Evolutionary conservation across 2,113 vertebrate genomes (phyloP), one percentile per base, ranked within the genome.

Genomic region (Nothocercus julius): DNA sequence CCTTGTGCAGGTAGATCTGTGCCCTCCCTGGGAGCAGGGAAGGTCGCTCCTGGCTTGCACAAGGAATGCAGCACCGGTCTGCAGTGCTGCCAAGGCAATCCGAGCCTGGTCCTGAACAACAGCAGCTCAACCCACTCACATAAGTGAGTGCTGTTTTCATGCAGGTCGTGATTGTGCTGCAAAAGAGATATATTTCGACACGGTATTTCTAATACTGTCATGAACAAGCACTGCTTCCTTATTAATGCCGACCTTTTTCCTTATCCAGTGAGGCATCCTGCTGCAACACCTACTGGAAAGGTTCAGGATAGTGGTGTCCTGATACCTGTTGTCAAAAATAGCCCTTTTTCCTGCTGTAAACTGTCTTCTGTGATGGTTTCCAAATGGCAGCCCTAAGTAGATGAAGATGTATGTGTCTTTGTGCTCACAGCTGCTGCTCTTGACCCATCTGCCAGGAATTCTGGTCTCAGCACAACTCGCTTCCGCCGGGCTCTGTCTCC

Each of bases 381-480:
- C 66, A 42, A 93, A 70, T 82, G 88, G 92, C 88, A 96, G 25
- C 77, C 83, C 59, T 5, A 58, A 93, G 93, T 79, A 54, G 93
- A 85, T 85, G 68, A 84, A 95, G 93, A 90, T 66, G 58, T 40
- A 22, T 88, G 83, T 93, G 92, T 94, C 94, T 92, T 93, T 96
- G 74, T 76, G 93, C 93, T 38, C 90, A 20, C 94, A 96, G 93
- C 95, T 96, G 95, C 95, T 94, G 80, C 92, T 96, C 92, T 92
- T 96, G 95, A 96, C 96, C 96, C 92, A 94, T 97, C 94, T 97
- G 95, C 94, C 95, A 95, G 93, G 51, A 96, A 90, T 96, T 94
- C 90, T 95, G 96, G 95, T 96, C 95, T 95, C 93, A 96, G 94
- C 94, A 82, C 85, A 82, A 90, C 90, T 97, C 95, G 90, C 87